A percentile compares a stretch with the other conserved stretches of the same genome.
These are phyloP conservation scores for Folsomia manolachei DNA, from an alignment of 2,888 invertebrate genomes.

Conservation along the genomic window DNA sequence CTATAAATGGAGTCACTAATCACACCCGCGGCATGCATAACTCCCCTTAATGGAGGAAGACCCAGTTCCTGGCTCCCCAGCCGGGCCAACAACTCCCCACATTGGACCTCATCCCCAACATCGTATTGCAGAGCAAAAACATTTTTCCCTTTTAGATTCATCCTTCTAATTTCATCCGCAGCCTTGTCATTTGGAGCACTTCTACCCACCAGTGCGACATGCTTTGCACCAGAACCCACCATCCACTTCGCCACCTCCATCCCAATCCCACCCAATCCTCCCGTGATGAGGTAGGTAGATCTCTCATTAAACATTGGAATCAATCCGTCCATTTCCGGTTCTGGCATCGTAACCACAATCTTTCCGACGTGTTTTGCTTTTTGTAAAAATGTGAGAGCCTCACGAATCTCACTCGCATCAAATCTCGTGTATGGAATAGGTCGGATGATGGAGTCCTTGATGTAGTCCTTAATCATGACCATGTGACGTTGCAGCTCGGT, in stretches of 20 bases:
- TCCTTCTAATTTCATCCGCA: constrained; percentile 5
- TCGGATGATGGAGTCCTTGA: background rate
- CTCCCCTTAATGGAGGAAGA: constrained; percentile 27
- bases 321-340: background rate
- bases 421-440: constrained; percentile 32
- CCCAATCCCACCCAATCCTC: constrained; percentile 39
- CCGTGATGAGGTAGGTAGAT: constrained; percentile 36
- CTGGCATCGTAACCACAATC: constrained; percentile 18
- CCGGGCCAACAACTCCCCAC: constrained; percentile 18
- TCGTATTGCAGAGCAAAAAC: constrained; percentile 24
- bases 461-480: background rate
- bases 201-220: constrained; percentile 28
- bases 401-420: constrained; percentile 24
- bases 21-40: constrained; percentile 32
- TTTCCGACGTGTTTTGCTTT: constrained; percentile 26
- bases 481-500: constrained; percentile 6
- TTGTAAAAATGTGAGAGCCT: constrained; percentile 33
- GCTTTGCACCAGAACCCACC: constrained; percentile 29
- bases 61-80: background rate
- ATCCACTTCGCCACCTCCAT: constrained; percentile 38
- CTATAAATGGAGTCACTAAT: constrained; percentile 22
- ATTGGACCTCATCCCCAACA: constrained; percentile 25
- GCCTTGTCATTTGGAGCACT: constrained; percentile 15
- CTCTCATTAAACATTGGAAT: constrained; percentile 28
- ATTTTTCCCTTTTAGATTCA: constrained; percentile 23